Evolutionary conservation across 2,888 invertebrate genomes (phyloP).

Genomic region (Orgyia antiqua): DNA sequence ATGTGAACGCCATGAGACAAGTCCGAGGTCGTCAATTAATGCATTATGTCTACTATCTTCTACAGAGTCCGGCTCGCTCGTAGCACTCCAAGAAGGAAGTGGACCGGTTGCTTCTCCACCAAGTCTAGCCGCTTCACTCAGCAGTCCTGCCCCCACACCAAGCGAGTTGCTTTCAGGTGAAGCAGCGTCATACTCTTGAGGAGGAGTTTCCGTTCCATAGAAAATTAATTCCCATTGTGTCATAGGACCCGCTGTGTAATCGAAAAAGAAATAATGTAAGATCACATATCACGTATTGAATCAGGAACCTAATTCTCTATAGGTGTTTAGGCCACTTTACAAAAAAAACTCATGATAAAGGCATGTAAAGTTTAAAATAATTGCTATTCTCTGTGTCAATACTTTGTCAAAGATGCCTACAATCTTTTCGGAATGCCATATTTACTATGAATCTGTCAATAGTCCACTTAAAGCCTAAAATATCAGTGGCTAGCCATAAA

Average conservation of each 20-base stretch:
- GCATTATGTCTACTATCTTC: conserved; percentile 80
- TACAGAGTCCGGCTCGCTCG: conserved; percentile 39
- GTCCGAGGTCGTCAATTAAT: conserved; percentile 75
- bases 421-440: too few relatives aligned
- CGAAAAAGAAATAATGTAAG: too few relatives aligned
- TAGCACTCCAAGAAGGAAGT: conserved; percentile 32
- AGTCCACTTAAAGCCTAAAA: too few relatives aligned
- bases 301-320: too few relatives aligned
- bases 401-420: too few relatives aligned
- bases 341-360: too few relatives aligned
- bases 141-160: conserved; percentile 38
- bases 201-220: conserved; percentile 85
- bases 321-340: too few relatives aligned
- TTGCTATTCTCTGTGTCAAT: too few relatives aligned
- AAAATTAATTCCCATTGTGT: conserved; percentile 90
- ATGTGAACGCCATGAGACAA: conserved; percentile 79
- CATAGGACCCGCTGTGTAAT: conserved; percentile 74
- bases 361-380: too few relatives aligned
- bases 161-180: conserved; percentile 77
- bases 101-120: not conserved
- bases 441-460: too few relatives aligned
- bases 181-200: conserved; percentile 82
- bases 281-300: too few relatives aligned
- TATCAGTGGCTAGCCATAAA: too few relatives aligned
- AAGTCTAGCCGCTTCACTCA: not conserved